Evolutionary conservation across 2,797 vertebrate genomes (phyloP), one percentile per base, ranked within the genome.

Genomic region (Clarias platycephalus): DNA sequence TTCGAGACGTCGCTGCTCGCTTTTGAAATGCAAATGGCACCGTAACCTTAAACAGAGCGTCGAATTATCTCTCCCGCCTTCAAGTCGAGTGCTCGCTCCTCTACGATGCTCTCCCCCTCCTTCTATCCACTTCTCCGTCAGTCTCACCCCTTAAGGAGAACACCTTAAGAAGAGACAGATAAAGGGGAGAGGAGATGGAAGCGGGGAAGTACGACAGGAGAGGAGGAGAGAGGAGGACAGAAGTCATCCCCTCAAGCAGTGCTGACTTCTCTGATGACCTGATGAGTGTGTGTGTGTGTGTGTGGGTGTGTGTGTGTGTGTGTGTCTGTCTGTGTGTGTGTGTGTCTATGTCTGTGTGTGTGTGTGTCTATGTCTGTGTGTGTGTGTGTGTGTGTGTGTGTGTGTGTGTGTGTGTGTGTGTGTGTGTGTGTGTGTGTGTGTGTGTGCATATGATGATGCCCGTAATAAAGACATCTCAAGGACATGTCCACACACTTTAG

Each of bases 1-100:
- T 93, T 93, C n/a, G 91, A 80, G 80, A 83, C 85, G 68, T 66
- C 82, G 81, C 44, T 66, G 83, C 55, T 37, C 57, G 86, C 92
- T 94, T 95, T 96, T 96, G 91, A 96, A 95, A 96, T 95, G 94
- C 92, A 95, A 96, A 96, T 96, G 92, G 91, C 44, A 91, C 91
- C 94, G 93, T 95, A 94, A 96, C 94, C 93, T 95, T 95, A 95
- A 96, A 95, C 93, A 92, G 90, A 92, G 83, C 53, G 89, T 87
- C 62, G 88, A 92, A 92, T 93, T 89, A 91, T 95, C 92, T 94
- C 84, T 79, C 91, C 84, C 92, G 93, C 92, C 93, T 93, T 88
- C 89, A 79, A 94, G 92, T 93, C 86, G 85, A 90, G 90, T 84
- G 85, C 84, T 88, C 83, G 16, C 77, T 77, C 55, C 83, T n/a